These are phyloP conservation scores for Acomys russatus DNA, from an alignment of 2,797 vertebrate genomes.

Conservation along the genomic window DNA sequence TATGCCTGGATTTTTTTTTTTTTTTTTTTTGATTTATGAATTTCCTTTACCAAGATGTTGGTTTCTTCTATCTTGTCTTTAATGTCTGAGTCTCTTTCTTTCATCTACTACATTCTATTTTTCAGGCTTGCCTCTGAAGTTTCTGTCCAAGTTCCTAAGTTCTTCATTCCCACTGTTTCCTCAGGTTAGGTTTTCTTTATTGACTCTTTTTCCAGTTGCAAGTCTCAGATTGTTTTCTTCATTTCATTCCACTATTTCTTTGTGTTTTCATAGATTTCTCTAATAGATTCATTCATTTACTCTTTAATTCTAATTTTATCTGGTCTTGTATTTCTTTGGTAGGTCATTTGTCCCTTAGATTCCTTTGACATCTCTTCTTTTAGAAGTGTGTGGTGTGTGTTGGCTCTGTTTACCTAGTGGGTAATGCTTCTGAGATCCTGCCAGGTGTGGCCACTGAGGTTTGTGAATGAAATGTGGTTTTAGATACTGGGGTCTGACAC, in stretches of 20 bases:
- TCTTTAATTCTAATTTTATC: neutral
- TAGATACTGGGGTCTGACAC: neutral
- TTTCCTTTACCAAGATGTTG: neutral
- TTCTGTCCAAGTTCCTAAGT: neutral
- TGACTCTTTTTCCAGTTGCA: neutral
- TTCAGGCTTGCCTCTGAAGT: neutral
- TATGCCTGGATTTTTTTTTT: too few species aligned
- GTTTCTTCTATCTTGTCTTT: neutral
- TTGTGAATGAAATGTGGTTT: neutral
- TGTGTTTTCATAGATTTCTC: neutral
- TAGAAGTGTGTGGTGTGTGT: neutral
- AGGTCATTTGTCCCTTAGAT: neutral
- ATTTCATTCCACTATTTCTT: neutral
- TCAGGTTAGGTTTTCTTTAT: neutral
- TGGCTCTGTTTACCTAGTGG: neutral
- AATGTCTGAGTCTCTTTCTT: neutral
- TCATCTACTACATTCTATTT: neutral
- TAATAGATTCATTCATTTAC: neutral
- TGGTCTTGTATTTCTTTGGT: neutral
- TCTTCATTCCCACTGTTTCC: neutral
- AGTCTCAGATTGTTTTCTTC: neutral
- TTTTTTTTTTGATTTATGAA: too few species aligned
- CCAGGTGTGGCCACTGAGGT: neutral
- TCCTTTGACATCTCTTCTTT: neutral
- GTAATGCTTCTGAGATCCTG: neutral